Conservation (phyloP, 2,888 invertebrate species). For the Drosophila mimetica region DNA sequence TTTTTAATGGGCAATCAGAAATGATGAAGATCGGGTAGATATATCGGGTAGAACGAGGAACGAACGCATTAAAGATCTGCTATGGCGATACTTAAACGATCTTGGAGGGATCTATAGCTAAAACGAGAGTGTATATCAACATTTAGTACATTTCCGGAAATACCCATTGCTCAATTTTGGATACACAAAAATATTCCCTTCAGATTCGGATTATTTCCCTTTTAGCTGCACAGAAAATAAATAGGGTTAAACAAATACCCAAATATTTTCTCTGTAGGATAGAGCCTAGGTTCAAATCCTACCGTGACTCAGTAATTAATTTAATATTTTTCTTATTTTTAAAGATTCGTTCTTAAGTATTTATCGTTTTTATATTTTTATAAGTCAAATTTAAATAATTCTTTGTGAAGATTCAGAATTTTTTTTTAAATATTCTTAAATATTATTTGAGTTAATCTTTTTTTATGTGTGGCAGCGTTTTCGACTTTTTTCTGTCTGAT, state of each 20-base stretch:
- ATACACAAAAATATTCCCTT: constrained; percentile 4
- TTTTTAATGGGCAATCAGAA: constrained; percentile 46
- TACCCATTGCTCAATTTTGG: background rate
- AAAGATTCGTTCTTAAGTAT: too few species aligned
- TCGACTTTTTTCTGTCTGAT: constrained; percentile 11
- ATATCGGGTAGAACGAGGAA: constrained; percentile 25
- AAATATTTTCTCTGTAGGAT: too few species aligned
- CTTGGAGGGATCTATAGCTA: constrained; percentile 8
- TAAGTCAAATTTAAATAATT: too few species aligned
- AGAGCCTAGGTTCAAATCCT: too few species aligned
- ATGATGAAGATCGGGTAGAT: constrained; percentile 42
- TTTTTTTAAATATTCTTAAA: too few species aligned
- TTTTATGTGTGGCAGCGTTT: background rate
- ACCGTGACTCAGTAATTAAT: too few species aligned
- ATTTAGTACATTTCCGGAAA: constrained; percentile 1
- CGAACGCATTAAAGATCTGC: constrained; percentile 29
- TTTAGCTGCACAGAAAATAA: background rate
- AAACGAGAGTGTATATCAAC: background rate
- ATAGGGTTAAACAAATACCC: too few species aligned
- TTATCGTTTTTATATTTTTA: too few species aligned
- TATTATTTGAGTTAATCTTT: too few species aligned
- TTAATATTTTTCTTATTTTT: too few species aligned
- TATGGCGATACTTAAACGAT: constrained; percentile 27
- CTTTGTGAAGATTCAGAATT: too few species aligned
- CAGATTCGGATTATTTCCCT: constrained; percentile 6